A percentile compares a stretch with the other conserved stretches of the same genome.
Evolutionary conservation across 2,888 invertebrate genomes (phyloP).

Genomic region (Macaria liturata): DNA sequence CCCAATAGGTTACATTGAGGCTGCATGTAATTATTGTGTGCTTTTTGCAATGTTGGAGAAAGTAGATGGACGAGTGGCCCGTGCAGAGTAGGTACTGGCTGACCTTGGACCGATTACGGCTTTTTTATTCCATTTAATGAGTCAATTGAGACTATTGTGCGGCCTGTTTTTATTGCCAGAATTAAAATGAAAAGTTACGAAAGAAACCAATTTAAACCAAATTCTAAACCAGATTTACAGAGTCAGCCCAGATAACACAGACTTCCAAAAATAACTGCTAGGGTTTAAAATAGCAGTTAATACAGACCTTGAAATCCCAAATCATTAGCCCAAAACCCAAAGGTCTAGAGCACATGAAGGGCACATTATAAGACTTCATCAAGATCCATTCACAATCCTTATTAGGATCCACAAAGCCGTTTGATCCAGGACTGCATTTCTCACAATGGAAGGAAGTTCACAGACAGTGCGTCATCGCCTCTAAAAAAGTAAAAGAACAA

Average conservation of each 20-base stretch:
- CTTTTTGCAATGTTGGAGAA: slow-evolving; percentile 36
- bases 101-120: slow-evolving; percentile 35
- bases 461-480: slow-evolving; percentile 73
- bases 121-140: slow-evolving; percentile 9
- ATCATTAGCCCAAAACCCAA: not conserved
- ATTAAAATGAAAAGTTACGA: too few species aligned
- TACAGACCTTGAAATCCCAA: too few species aligned
- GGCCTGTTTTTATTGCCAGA: too few species aligned
- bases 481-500: slow-evolving; percentile 51
- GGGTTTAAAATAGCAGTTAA: too few species aligned
- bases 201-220: too few species aligned
- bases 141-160: not conserved
- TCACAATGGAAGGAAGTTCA: slow-evolving; percentile 81
- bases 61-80: slow-evolving; percentile 32
- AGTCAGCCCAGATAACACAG: too few species aligned
- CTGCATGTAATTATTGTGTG: slow-evolving; percentile 13
- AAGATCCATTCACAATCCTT: slow-evolving; percentile 29
- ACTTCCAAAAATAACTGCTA: too few species aligned
- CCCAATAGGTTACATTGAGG: slow-evolving; percentile 11
- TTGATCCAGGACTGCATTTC: slow-evolving; percentile 48
- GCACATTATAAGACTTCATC: slow-evolving; percentile 23
- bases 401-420: slow-evolving; percentile 36
- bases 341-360: slow-evolving; percentile 16
- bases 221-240: too few species aligned
- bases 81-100: slow-evolving; percentile 18